Percentiles rank a stretch among this genome's conserved stretches.
These are phyloP conservation scores for Madoqua kirkii DNA, from an alignment of 2,113 vertebrate genomes.

Conservation along the genomic window DNA sequence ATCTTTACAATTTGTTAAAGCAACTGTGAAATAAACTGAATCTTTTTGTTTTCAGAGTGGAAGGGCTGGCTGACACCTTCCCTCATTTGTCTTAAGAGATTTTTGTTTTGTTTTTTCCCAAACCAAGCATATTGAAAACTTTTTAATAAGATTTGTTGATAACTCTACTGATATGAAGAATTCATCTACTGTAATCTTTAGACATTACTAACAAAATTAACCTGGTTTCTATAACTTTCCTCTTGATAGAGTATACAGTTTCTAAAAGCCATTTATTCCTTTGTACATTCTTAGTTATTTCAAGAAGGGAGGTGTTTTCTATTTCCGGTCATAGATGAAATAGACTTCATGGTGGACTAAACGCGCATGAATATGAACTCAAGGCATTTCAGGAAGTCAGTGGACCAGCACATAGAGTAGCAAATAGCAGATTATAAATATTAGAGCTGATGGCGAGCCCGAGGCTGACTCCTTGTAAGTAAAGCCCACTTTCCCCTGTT, in stretches of 20 bases:
- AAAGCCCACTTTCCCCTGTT: background rate
- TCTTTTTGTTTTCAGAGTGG: background rate
- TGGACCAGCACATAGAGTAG: background rate
- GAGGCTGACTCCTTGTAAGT: background rate
- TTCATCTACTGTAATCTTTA: constrained; percentile 49
- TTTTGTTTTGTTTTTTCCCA: rapidly evolving
- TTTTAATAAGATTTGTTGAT: constrained; percentile 19
- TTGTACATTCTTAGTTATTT: background rate
- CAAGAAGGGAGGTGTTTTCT: background rate
- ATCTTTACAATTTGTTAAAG: constrained; percentile 46
- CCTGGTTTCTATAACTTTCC: constrained; percentile 27
- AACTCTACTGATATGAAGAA: constrained; percentile 43
- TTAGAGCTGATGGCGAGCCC: background rate
- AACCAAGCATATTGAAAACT: background rate
- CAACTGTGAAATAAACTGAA: background rate
- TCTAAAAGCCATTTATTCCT: constrained; percentile 43
- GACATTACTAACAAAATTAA: constrained; percentile 45
- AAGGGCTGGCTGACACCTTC: background rate
- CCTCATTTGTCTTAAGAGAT: background rate
- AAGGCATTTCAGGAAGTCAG: background rate
- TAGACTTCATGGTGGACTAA: background rate
- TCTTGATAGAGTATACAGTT: constrained; percentile 38
- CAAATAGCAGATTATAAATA: background rate
- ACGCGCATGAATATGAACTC: background rate
- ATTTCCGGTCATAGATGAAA: background rate